Evolutionary conservation across 2,113 vertebrate species (phyloP), one percentile per base, ranked within the genome.

Genomic region (Podarcis raffonei): DNA sequence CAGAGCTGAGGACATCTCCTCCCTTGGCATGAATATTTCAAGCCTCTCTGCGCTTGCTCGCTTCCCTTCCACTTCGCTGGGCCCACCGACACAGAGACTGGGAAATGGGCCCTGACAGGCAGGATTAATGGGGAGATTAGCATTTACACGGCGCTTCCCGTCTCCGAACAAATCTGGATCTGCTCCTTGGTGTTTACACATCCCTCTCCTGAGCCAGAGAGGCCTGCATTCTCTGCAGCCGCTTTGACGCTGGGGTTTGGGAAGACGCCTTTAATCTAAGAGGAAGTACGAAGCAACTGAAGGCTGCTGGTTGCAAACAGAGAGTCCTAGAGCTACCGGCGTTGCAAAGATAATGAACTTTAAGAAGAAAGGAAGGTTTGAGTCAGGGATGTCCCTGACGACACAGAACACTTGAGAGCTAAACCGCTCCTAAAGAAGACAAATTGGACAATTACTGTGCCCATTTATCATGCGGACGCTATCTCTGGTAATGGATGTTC

Each of bases 11-110:
- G 0, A 66, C 79, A 88, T 89, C 88, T 86, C 59, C 13, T 92
- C 87, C 87, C 92, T 84, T 35, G 23, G 71, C 90, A 90, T 93
- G 87, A 94, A 94, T 94, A 94, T 91, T 94, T 92, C 89, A 94
- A 84, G 87, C 65, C n/a, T 69, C 88, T 80, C 71, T 82, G 87
- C 84, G 69, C 86, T 92, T 15, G 86, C 84, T 85, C 76, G 74
- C 92, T 87, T 86, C 91, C 75, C 81, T 94, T 94, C 92, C 82
- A 62, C 90, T 74, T 93, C n/a, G 0, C 48, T 89, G 92, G 75
- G 71, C 76, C 1, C 0, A 83, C 88, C 65, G 0, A 93, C 84
- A 87, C 23, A 88, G 89, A 91, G 89, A 78, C 78, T 20, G 20
- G 90, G 87, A 81, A 91, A 76, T 65, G 37, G 68, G 62, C 7